Conservation (phyloP, 2,888 invertebrate species). For the Heliconius sara region DNA sequence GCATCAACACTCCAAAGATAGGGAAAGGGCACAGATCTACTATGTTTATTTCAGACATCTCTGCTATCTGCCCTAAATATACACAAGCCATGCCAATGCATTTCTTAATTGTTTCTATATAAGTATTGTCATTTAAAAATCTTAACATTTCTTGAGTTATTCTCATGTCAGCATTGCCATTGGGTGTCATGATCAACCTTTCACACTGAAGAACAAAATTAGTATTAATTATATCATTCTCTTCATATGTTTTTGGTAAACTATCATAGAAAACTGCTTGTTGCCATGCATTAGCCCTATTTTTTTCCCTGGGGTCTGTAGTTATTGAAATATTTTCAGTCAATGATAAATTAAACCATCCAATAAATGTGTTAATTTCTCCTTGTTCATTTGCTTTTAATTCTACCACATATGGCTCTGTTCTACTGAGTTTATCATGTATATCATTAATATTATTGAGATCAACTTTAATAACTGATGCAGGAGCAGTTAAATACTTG, state of each 20-base stretch:
- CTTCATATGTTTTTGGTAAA: constrained; percentile 62
- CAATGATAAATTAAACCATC: constrained; percentile 90
- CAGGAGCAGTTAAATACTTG: constrained; percentile 84
- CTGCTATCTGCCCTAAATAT: constrained; percentile 69
- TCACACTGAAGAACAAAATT: constrained; percentile 66
- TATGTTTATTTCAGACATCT: constrained; percentile 66
- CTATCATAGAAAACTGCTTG: constrained; percentile 88
- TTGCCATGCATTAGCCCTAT: constrained; percentile 88
- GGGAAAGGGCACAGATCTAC: constrained; percentile 87
- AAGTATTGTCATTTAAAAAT: constrained; percentile 80
- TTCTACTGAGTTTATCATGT: constrained; percentile 62
- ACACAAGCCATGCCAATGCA: constrained; percentile 67
- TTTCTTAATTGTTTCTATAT: constrained; percentile 67
- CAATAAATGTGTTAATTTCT: constrained; percentile 85
- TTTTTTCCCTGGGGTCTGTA: constrained; percentile 82
- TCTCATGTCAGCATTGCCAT: constrained; percentile 53
- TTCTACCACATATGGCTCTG: constrained; percentile 66
- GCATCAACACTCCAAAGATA: constrained; percentile 83
- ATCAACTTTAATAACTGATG: constrained; percentile 83
- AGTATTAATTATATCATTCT: constrained; percentile 62
- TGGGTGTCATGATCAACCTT: constrained; percentile 64
- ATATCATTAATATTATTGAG: constrained; percentile 85
- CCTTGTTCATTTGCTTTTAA: constrained; percentile 76
- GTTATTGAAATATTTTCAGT: constrained; percentile 85
- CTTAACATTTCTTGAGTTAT: constrained; percentile 67